Evolutionary conservation across 2,888 invertebrate genomes (phyloP), one percentile per base, ranked within the genome.

Genomic region (Ochropleura leucogaster): DNA sequence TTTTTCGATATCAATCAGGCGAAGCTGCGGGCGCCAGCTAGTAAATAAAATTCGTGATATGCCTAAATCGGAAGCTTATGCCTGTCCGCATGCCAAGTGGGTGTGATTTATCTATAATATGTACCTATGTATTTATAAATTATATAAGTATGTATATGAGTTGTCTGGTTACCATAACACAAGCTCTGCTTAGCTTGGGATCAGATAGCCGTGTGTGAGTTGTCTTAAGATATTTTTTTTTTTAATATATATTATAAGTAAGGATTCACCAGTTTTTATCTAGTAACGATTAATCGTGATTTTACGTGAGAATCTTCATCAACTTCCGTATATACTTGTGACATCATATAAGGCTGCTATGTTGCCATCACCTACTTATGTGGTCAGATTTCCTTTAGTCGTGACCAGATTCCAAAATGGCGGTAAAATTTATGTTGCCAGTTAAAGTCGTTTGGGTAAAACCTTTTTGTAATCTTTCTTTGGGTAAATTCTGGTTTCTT

Each of bases 361-460:
- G 10, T 77, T 51, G 60, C 51, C 68, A 68, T 74, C 51, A 68
- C 78, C 76, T n/a, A 40, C 46, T 6, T 73, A 40, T 12, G n/a
- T 57, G 64, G 74, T 57, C 66, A 77, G 77, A 77, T 77, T 59
- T 74, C 74, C 67, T 66, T 44, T n/a, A 77, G n/a, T 74, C 49
- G 77, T 66, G 77, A 66, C 44, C 30, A 59, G 49, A n/a, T 10
- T 77, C 1, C 16, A 74, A 74, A 49, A 14, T 57, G 6, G 7
- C 49, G 16, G 57, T 57, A 66, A 49, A 47, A 44, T 74, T 77
- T 49, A 44, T 76, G 53, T 14, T 55, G 53, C 18, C 40, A 20
- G 51, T n/a, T 40, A 4, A 60, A 49, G 30, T 1, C 6, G 51
- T 59, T 74, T 18, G 18, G 20, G 3, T 18, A 16, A 8, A 7